Conservation (phyloP, 2,888 invertebrate species). For the Odontomyia ornata region DNA sequence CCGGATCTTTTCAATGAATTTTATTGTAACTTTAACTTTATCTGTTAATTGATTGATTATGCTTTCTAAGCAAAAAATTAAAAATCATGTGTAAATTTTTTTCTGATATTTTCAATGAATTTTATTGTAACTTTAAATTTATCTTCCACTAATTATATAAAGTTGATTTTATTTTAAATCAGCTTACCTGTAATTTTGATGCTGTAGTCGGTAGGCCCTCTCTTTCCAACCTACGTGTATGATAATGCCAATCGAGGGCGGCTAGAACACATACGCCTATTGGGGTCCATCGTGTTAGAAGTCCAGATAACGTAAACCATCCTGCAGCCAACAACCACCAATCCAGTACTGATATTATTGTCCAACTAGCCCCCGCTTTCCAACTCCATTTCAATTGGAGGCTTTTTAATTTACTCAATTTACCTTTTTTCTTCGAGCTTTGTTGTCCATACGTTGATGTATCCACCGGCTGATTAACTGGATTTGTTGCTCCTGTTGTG, state of each 20-base stretch:
- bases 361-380: slow-evolving; percentile 53
- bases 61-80: no score
- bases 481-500: not conserved
- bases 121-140: no score
- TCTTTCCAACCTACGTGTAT: slow-evolving; percentile 55
- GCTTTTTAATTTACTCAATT: slow-evolving; percentile 53
- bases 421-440: slow-evolving; percentile 51
- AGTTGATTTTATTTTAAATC: no score
- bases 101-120: no score
- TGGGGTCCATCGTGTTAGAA: slow-evolving; percentile 74
- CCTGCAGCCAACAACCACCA: slow-evolving; percentile 56
- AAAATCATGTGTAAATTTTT: no score
- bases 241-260: slow-evolving; percentile 67
- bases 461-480: slow-evolving; percentile 6
- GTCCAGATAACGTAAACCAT: slow-evolving; percentile 72
- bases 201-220: slow-evolving; percentile 59
- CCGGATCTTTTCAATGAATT: no score
- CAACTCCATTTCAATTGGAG: slow-evolving; percentile 52
- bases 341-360: slow-evolving; percentile 54
- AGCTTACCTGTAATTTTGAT: slow-evolving; percentile 58
- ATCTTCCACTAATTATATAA: no score
- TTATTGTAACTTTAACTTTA: no score
- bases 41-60: no score
- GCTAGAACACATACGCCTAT: slow-evolving; percentile 72
- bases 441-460: slow-evolving; percentile 11